phyloP scores from a whole-genome alignment of 2,797 vertebrate species.

The Sebastes taczanowskii region DNA sequence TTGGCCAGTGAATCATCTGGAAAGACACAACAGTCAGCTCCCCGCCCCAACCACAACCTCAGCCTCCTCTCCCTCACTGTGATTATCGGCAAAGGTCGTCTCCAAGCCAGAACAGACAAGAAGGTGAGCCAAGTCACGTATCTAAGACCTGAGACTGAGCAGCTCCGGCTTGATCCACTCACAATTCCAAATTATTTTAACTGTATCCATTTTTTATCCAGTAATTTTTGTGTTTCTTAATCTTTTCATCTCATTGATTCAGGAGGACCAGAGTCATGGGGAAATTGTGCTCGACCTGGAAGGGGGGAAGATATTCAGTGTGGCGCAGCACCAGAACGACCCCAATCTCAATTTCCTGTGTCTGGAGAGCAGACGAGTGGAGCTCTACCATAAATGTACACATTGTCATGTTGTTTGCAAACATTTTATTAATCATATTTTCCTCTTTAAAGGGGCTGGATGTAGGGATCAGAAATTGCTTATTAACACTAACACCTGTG shows the following conservation, averaged over 20 bases:
- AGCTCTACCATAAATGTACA: constrained; percentile 90
- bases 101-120: constrained; percentile 87
- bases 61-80: constrained; percentile 86
- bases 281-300: constrained; percentile 90
- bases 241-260: constrained; percentile 21
- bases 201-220: background rate
- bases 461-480: too few species aligned
- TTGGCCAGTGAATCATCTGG: constrained; percentile 76
- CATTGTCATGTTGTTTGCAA: background rate
- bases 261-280: constrained; percentile 86
- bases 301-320: constrained; percentile 90
- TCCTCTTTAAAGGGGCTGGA: background rate
- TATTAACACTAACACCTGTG: too few species aligned
- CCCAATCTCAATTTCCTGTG: constrained; percentile 90
- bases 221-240: background rate
- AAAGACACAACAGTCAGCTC: constrained; percentile 56
- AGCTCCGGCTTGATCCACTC: background rate
- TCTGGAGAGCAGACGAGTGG: constrained; percentile 86
- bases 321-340: constrained; percentile 89
- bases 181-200: background rate
- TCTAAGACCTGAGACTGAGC: background rate
- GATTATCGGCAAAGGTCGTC: constrained; percentile 86
- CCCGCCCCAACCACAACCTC: constrained; percentile 77
- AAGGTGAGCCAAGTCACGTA: constrained; percentile 79
- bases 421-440: background rate